Base-by-base conservation (phyloP, 2,113 vertebrate species). In the Colius striatus region DNA sequence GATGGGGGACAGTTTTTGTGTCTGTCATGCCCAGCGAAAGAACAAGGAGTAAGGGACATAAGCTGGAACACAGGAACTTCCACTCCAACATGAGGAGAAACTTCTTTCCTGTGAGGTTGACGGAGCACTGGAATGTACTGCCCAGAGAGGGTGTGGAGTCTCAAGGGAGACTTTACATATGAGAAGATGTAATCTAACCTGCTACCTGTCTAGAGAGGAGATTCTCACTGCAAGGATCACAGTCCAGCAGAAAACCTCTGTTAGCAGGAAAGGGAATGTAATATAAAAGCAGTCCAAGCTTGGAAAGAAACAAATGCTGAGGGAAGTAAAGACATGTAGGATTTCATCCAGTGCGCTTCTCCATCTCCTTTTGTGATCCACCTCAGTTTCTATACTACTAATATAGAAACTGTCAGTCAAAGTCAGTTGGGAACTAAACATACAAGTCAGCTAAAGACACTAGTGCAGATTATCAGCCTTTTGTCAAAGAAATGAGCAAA, bases 401-500 rank as follows among this genome's bases (percentile, higher is more conserved):
- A 91, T 75, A 92, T 75, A 41, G 38, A 41, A 41, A 41, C 38
- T 72, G 77, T 76, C 86, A 87, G 48, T 94, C 92, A 91, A 87
- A 96, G 43, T 86, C 76, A 90, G 45, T 27, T 92, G 43, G 76
- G 47, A 86, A 43, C 68, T 80, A 78, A 96, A 92, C 45, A 84
- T 68, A 41, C 89, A 81, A 95, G 67, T 92, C 92, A 94, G 41
- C 72, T 62, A 85, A 95, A 96, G 50, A 45, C 68, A 87, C 89
- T 87, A 89, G 81, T 47, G 27, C 71, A 90, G 80, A 90, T 78
- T 93, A 72, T 90, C 70, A 94, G 71, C 25, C 80, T 92, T 94
- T 92, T 77, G 62, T 95, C 71, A 74, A 58, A 92, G 68, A 62
- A 89, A 92, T 90, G 43, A 91, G 85, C 50, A 91, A 95, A 97